Conservation (phyloP, 1,140 invertebrate genomes). For the Papilio xuthus region DNA sequence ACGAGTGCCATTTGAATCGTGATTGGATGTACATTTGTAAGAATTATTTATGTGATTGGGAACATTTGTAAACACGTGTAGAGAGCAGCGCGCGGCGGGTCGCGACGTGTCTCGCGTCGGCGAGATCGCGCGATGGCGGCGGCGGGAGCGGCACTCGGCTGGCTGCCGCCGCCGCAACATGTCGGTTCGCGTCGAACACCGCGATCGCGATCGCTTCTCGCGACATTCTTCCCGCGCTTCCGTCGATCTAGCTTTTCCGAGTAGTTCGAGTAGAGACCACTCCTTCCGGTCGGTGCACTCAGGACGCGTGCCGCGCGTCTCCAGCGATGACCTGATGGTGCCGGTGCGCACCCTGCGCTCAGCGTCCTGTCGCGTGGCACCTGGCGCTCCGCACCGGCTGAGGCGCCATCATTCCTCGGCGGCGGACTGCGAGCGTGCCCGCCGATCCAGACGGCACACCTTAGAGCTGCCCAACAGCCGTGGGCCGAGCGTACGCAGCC, state of each 20-base stretch:
- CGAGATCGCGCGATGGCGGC: conserved; percentile 47
- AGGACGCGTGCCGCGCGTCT: conserved; percentile 68
- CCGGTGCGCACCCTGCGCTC: conserved; percentile 74
- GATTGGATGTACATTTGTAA: conserved; percentile 62
- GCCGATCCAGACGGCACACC: conserved; percentile 70
- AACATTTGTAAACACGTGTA: conserved; percentile 68
- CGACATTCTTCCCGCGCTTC: conserved; percentile 76
- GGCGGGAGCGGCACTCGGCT: conserved; percentile 71
- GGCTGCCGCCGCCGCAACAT: conserved; percentile 74
- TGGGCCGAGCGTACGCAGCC: conserved; percentile 70
- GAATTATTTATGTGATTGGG: conserved; percentile 64
- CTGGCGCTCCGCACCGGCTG: conserved; percentile 72
- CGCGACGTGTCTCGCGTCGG: conserved; percentile 28
- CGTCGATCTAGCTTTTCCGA: conserved; percentile 72
- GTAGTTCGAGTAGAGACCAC: conserved; percentile 69
- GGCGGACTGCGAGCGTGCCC: conserved; percentile 74
- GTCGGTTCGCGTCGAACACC: conserved; percentile 72
- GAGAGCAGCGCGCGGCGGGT: conserved; percentile 53
- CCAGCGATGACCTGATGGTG: conserved; percentile 76
- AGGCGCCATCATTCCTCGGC: conserved; percentile 74
- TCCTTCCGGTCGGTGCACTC: conserved; percentile 75
- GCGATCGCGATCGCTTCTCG: conserved; percentile 74
- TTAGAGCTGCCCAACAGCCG: conserved; percentile 69
- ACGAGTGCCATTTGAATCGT: conserved; percentile 56
- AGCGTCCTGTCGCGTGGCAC: conserved; percentile 70